Percentiles rank a stretch among this genome's conserved stretches.
Evolutionary conservation across 2,888 invertebrate species (phyloP).

Genomic region (Diarsia dahlii): DNA sequence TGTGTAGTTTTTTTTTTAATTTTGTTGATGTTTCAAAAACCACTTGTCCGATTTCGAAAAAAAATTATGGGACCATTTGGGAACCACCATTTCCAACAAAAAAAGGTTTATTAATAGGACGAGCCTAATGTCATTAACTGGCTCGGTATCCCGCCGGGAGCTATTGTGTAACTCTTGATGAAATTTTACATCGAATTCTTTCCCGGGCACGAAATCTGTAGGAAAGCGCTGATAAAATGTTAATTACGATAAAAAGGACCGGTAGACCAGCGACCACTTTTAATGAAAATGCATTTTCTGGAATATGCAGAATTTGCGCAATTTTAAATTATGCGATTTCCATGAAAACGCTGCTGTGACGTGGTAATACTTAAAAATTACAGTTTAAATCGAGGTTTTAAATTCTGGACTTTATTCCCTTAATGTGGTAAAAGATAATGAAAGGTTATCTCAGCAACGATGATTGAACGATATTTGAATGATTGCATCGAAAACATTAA

Average conservation of each 20-base stretch:
- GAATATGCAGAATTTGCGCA: neutral
- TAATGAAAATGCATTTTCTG: constrained; percentile 8
- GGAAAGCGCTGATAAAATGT: neutral
- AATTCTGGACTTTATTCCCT: neutral
- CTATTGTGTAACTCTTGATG: neutral
- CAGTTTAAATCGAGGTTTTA: neutral
- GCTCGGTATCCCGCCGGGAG: neutral
- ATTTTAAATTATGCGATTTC: neutral
- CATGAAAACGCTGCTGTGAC: neutral
- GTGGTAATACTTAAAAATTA: neutral
- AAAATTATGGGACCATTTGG: too few species aligned
- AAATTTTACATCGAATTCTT: neutral
- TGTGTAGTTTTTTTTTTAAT: too few species aligned
- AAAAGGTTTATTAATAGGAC: too few species aligned
- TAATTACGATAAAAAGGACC: constrained; percentile 1
- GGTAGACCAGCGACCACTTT: neutral
- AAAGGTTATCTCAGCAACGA: neutral
- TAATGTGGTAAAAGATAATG: neutral
- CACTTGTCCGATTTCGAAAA: too few species aligned
- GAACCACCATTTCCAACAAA: too few species aligned
- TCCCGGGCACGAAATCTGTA: neutral
- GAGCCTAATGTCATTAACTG: neutral
- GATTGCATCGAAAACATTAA: neutral
- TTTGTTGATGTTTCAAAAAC: too few species aligned
- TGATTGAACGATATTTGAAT: neutral